These are phyloP conservation scores for Loxodonta africana DNA, from an alignment of 2,113 vertebrate species.

Conservation along the genomic window DNA sequence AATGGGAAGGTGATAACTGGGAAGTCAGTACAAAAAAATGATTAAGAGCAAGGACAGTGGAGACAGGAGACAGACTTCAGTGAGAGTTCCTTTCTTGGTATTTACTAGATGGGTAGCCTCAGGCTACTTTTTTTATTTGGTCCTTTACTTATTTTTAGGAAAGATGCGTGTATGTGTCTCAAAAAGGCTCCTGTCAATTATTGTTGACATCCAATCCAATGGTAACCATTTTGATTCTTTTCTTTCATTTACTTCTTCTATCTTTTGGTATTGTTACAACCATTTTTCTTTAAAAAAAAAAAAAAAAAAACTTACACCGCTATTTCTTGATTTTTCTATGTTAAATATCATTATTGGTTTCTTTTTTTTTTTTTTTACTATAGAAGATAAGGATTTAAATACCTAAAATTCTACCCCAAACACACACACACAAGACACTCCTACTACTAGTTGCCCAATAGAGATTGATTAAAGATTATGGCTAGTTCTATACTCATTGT, in stretches of 20 bases:
- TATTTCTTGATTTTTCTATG: neutral
- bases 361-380: neutral
- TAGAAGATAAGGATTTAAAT: neutral
- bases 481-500: neutral
- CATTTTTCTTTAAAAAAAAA: neutral
- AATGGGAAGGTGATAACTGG: accelerated
- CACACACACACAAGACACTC: no score
- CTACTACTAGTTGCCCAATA: neutral
- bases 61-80: neutral
- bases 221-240: neutral
- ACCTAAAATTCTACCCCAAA: neutral
- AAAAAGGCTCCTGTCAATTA: no score
- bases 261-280: neutral
- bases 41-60: neutral
- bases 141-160: neutral
- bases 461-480: neutral
- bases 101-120: neutral
- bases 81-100: neutral
- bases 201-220: neutral
- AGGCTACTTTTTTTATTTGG: neutral
- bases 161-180: neutral
- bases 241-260: neutral
- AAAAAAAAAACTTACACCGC: neutral
- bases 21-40: neutral
- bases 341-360: neutral